These are phyloP conservation scores for Rotaria macrura DNA, from an alignment of 2,888 invertebrate species.

Conservation along the genomic window DNA sequence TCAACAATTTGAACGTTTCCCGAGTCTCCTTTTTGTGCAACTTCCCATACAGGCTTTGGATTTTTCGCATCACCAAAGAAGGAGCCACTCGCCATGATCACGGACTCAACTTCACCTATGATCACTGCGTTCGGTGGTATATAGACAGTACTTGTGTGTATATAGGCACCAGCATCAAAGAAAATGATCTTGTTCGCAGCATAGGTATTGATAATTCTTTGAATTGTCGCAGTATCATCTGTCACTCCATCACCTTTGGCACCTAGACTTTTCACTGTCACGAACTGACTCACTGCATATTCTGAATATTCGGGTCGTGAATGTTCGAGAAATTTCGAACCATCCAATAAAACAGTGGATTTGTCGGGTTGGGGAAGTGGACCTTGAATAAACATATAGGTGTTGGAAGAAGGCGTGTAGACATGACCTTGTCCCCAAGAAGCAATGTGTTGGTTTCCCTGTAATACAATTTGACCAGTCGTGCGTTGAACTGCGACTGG, in stretches of 20 bases:
- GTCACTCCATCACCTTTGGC: slow-evolving; percentile 5
- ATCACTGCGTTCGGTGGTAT: neutral
- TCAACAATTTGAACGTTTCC: neutral
- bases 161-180: slow-evolving; percentile 19
- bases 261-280: neutral
- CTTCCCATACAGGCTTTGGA: neutral
- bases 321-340: neutral
- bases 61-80: neutral
- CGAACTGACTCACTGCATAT: neutral
- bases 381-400: neutral
- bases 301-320: neutral
- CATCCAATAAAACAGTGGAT: neutral
- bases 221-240: neutral
- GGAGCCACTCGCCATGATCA: neutral
- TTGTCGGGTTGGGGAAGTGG: neutral
- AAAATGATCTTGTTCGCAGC: neutral
- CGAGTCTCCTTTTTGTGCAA: neutral
- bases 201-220: neutral
- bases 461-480: neutral
- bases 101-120: neutral
- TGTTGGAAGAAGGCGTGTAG: neutral
- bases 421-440: slow-evolving; percentile 8
- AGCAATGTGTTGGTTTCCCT: neutral
- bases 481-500: neutral
- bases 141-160: neutral